phyloP scores from a whole-genome alignment of 2,113 vertebrate species.

The Bothrops jararaca region DNA sequence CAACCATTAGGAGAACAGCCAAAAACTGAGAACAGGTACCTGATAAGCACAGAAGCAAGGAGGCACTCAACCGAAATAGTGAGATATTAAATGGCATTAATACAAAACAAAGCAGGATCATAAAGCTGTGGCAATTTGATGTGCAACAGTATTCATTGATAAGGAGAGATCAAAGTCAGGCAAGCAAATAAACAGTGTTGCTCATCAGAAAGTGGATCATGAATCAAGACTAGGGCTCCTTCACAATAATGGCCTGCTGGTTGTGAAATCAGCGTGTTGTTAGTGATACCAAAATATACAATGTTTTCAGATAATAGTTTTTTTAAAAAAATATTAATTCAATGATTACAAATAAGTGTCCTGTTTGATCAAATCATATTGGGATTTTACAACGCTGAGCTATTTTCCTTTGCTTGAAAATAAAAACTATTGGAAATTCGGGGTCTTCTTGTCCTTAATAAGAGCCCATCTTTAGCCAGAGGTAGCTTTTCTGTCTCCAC shows the following conservation, averaged over 20 bases:
- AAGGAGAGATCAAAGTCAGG: background rate
- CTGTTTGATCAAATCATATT: background rate
- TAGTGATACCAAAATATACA: background rate
- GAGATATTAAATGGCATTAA: background rate
- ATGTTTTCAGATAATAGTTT: background rate
- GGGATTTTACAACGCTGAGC: background rate
- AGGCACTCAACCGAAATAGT: background rate
- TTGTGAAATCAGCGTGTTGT: background rate
- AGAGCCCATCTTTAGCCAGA: constrained; percentile 25
- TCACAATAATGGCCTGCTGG: background rate
- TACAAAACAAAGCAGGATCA: background rate
- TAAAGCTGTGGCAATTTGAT: background rate
- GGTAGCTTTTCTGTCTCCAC: fast-evolving
- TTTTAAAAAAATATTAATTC: background rate
- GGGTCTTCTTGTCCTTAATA: background rate
- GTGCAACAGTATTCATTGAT: background rate
- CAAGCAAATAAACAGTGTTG: background rate
- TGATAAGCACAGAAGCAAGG: background rate
- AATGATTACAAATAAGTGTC: background rate
- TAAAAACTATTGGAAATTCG: background rate
- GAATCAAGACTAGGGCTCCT: background rate
- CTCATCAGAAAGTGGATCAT: background rate
- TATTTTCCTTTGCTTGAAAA: background rate
- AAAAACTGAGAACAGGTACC: background rate
- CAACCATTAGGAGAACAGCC: background rate